Percentiles rank a stretch among this genome's conserved stretches.
Evolutionary conservation across 2,888 invertebrate genomes (phyloP).

Genomic region (Leptarthrus brevirostris): DNA sequence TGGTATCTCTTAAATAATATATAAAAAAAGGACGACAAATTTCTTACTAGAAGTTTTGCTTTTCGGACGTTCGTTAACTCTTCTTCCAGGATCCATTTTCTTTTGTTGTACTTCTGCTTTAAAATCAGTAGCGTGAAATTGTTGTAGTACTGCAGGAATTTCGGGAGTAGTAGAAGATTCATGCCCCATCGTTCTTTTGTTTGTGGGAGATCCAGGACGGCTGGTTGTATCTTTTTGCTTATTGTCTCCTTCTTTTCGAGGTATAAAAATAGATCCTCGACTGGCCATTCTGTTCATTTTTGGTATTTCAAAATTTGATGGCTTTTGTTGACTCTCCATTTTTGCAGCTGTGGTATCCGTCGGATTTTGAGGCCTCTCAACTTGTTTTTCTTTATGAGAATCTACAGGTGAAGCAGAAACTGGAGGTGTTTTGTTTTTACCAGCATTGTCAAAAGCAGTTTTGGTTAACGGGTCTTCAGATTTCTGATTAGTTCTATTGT

Average conservation of each 20-base stretch:
- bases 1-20: constrained; percentile 19
- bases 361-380: neutral
- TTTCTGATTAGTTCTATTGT: neutral
- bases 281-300: constrained; percentile 11
- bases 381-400: neutral
- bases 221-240: neutral
- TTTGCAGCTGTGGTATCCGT: neutral
- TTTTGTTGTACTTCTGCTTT: neutral
- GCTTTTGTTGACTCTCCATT: neutral
- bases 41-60: constrained; percentile 7
- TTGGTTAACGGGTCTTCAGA: constrained; percentile 5
- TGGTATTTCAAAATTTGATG: neutral
- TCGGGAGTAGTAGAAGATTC: too few relatives aligned
- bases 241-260: neutral
- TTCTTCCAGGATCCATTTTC: neutral
- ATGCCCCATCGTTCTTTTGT: neutral
- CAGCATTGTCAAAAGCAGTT: neutral
- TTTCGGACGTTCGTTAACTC: constrained; percentile 2
- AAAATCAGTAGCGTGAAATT: neutral
- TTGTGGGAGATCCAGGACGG: constrained; percentile 14
- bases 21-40: neutral
- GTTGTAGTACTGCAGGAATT: neutral
- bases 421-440: neutral
- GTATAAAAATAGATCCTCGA: constrained; percentile 5
- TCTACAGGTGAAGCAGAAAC: neutral